Percentiles rank a stretch among this genome's conserved stretches.
Evolutionary conservation across 2,797 vertebrate species (phyloP).

Genomic region (Sebastes elongatus): DNA sequence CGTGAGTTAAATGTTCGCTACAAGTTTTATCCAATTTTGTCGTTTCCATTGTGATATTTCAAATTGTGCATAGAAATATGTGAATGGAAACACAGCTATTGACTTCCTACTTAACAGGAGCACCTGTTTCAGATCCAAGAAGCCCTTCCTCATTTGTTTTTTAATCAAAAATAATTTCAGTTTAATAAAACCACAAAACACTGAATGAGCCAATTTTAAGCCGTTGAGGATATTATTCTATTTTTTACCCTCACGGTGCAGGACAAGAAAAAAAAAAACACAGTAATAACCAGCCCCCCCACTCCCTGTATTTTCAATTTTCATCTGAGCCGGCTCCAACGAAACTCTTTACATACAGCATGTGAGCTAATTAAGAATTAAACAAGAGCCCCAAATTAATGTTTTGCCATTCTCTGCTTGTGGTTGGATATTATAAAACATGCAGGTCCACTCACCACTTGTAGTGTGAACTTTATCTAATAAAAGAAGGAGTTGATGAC

Average conservation of each 20-base stretch:
- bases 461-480: conserved; percentile 3
- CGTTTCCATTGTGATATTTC: neutral
- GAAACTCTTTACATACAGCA: conserved; percentile 22
- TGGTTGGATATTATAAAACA: conserved; percentile 11
- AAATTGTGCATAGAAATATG: neutral
- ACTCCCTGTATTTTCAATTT: conserved; percentile 8
- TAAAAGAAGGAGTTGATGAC: conserved; percentile 15
- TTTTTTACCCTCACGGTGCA: neutral
- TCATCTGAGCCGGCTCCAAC: neutral
- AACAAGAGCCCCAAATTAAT: conserved; percentile 10
- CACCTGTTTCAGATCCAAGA: neutral
- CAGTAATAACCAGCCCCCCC: neutral
- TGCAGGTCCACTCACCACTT: neutral
- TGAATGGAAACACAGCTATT: too few relatives aligned
- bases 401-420: neutral
- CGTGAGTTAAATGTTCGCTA: neutral
- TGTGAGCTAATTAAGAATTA: conserved; percentile 33
- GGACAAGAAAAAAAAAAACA: neutral
- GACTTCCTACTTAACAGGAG: neutral
- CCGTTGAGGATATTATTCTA: neutral
- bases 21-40: neutral
- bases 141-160: neutral
- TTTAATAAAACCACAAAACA: neutral
- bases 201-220: neutral
- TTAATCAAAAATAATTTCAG: neutral